Evolutionary conservation across 2,113 vertebrate genomes (phyloP).

Genomic region (Stigmatopora nigra): DNA sequence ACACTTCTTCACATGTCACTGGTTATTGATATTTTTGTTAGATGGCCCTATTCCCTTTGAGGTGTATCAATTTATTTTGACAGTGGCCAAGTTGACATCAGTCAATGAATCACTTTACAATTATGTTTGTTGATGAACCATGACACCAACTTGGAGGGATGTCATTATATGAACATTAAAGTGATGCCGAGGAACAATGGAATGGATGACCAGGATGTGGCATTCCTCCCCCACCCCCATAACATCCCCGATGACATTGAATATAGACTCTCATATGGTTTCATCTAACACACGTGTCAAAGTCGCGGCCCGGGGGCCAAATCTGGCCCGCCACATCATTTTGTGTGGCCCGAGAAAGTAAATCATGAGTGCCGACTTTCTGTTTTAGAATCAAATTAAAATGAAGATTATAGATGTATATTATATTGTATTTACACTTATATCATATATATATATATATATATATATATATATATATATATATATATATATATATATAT

Average conservation of each 20-base stretch:
- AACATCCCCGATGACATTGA: slow-evolving; percentile 37
- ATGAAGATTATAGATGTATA: too few relatives aligned
- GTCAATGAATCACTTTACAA: slow-evolving; percentile 80
- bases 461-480: too few relatives aligned
- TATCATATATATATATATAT: too few relatives aligned
- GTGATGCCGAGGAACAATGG: slow-evolving; percentile 69
- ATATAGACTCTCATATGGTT: slow-evolving; percentile 33
- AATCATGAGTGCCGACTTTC: too few relatives aligned
- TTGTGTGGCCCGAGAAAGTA: too few relatives aligned
- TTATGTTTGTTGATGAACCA: slow-evolving; percentile 81
- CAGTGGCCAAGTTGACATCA: slow-evolving; percentile 73
- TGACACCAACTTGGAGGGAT: slow-evolving; percentile 75
- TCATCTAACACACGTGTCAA: too few relatives aligned
- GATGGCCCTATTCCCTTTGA: slow-evolving; percentile 68
- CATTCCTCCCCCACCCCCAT: slow-evolving; percentile 26
- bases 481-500: too few relatives aligned
- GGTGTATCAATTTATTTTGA: slow-evolving; percentile 74
- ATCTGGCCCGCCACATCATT: too few relatives aligned
- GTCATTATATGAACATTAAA: slow-evolving; percentile 80
- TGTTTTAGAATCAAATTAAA: too few relatives aligned
- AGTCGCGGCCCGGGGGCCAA: too few relatives aligned
- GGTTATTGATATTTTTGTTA: slow-evolving; percentile 82
- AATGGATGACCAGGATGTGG: slow-evolving; percentile 50
- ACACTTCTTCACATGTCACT: slow-evolving; percentile 75
- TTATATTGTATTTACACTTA: too few relatives aligned